These are phyloP conservation scores for Zaprionus kolodkinae DNA, from an alignment of 1,140 invertebrate species.

Conservation along the genomic window DNA sequence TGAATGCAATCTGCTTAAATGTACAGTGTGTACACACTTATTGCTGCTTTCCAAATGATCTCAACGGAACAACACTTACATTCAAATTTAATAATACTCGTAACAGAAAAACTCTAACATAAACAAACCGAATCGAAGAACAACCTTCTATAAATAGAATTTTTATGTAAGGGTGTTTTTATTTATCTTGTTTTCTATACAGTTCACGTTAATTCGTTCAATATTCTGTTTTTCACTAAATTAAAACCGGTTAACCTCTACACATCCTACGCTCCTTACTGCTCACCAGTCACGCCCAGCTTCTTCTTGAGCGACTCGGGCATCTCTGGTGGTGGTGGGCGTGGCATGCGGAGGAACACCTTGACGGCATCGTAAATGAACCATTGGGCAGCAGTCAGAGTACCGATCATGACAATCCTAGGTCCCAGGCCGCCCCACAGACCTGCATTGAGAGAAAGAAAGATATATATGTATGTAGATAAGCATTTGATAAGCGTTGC, in stretches of 20 bases:
- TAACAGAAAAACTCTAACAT: too few relatives aligned
- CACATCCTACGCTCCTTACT: constrained; percentile 39
- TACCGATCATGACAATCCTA: constrained; percentile 99
- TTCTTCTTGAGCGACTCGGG: constrained; percentile 97
- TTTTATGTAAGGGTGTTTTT: constrained; percentile 47
- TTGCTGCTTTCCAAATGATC: background rate
- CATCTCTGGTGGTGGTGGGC: constrained; percentile 99
- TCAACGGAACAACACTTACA: background rate
- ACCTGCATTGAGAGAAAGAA: constrained; percentile 76
- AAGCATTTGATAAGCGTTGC: background rate
- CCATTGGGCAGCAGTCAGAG: constrained; percentile 99
- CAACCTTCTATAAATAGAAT: background rate
- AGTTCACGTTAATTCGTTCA: constrained; percentile 55
- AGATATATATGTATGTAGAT: background rate
- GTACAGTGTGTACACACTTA: background rate
- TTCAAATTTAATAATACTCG: background rate
- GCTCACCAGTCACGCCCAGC: constrained; percentile 84
- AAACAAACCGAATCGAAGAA: too few relatives aligned
- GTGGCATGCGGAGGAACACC: constrained; percentile 94
- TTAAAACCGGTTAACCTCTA: constrained; percentile 65
- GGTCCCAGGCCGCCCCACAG: constrained; percentile 98
- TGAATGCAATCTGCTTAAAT: constrained; percentile 6
- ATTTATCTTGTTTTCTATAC: constrained; percentile 65
- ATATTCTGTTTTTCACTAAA: constrained; percentile 63
- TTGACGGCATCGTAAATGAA: constrained; percentile 99